These are phyloP conservation scores for Entomobrya proxima DNA, from an alignment of 2,888 invertebrate genomes.

Conservation along the genomic window DNA sequence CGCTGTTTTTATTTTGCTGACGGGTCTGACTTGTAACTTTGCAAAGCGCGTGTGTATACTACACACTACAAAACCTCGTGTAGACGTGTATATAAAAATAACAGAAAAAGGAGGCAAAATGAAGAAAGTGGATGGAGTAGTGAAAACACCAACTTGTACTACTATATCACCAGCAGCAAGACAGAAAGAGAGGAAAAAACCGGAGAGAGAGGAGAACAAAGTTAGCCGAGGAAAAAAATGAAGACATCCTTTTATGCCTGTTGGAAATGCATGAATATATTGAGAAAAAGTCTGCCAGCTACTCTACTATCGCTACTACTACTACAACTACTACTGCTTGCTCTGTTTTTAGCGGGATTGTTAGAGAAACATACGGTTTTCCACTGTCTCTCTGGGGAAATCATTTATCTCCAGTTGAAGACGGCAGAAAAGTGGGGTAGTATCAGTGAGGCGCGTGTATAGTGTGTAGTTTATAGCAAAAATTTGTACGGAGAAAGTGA, in stretches of 20 bases:
- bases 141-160: not conserved
- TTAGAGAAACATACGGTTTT: constrained; percentile 60
- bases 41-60: not conserved
- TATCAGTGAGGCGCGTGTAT: constrained; percentile 35
- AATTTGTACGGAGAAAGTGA: no score
- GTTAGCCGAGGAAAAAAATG: not conserved
- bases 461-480: not conserved
- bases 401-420: constrained; percentile 75
- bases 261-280: constrained; percentile 22
- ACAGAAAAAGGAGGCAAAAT: not conserved
- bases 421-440: constrained; percentile 66
- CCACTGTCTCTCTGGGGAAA: constrained; percentile 74
- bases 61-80: not conserved
- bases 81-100: no score
- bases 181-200: not conserved
- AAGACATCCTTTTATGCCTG: constrained; percentile 2
- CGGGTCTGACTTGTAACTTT: constrained; percentile 60
- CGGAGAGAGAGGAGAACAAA: not conserved
- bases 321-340: not conserved
- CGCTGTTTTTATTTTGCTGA: constrained; percentile 59
- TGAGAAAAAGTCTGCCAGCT: not conserved
- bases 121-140: not conserved
- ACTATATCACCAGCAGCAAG: constrained; percentile 20
- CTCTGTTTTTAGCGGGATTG: constrained; percentile 54
- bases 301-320: not conserved